A percentile compares a stretch with the other conserved stretches of the same genome.
Conservation (phyloP, 2,797 vertebrate species). For the Masticophis lateralis region DNA sequence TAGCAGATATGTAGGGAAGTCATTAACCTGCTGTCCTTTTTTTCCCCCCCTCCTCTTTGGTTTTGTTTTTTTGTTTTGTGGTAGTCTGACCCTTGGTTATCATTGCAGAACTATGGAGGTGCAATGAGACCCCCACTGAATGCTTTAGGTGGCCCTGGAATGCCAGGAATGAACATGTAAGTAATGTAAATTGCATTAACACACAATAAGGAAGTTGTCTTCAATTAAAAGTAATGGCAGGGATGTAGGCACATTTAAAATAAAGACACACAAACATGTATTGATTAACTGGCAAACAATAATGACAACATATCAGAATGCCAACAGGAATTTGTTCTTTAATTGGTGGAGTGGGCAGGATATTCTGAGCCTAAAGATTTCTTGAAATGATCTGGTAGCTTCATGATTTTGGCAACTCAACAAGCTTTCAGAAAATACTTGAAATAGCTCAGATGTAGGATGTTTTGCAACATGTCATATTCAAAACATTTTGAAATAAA, state of each 20-base stretch:
- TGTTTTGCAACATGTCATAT: not conserved
- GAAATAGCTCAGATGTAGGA: not conserved
- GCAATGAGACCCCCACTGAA: conserved; percentile 98
- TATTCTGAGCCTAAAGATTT: not conserved
- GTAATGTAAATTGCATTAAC: conserved; percentile 63
- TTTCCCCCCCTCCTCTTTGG: conserved; percentile 81
- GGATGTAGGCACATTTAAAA: not conserved
- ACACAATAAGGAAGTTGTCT: conserved; percentile 15
- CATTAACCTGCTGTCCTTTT: conserved; percentile 82
- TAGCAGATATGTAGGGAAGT: conserved; percentile 65
- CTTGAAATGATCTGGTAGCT: not conserved
- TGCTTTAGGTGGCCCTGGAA: conserved; percentile 92
- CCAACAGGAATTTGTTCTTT: not conserved
- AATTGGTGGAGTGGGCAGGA: not conserved
- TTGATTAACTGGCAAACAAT: conserved; percentile 11
- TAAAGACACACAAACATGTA: not conserved
- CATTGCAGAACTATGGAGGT: conserved; percentile 91
- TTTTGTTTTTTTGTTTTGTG: conserved; percentile 85
- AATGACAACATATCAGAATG: not conserved
- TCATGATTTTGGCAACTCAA: not conserved
- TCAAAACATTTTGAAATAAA: conserved; percentile 2
- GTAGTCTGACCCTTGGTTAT: conserved; percentile 83
- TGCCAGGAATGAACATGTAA: conserved; percentile 99
- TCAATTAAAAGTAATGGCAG: not conserved
- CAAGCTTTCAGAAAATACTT: not conserved